Base-by-base conservation (phyloP, 2,797 vertebrate genomes). In the Sebastolobus alascanus region DNA sequence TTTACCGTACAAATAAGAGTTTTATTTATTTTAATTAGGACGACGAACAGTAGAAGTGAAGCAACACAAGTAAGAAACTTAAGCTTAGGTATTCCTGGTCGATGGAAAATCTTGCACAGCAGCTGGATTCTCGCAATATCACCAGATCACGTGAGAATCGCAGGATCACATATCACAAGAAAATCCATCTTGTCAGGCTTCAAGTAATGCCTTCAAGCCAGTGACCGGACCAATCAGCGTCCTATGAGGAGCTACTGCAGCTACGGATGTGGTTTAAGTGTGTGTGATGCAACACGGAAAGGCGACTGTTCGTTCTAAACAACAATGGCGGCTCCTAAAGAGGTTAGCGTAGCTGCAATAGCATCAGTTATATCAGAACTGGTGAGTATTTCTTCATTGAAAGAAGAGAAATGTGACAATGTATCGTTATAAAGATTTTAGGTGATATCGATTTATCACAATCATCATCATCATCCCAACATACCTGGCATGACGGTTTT, bases 401-500 rank as follows among this genome's bases (percentile, higher is more conserved):
- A 60, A 33, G 16, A 33, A 1, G 20, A 61, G 31, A 38, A 73
- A 71, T 20, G 20, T 67, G 18, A 31, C 31, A 55, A 1, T 16
- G 35, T 29, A 35, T n/a, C 18, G 11, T 22, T 1, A 29, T 55
- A 12, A 20, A 31, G 1, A 5, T 81, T 71, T 68, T 18, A 29
- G 20, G 11, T 13, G 38, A 16, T 54, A 16, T 25, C 8, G 1
- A 25, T 64, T 22, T 12, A 55, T 25, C 54, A 25, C 22, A n/a
- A 11, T 54, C 54, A 55, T 33, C 20, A 22, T 59, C 64, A 8
- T 40, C 33, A 27, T 73, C 29, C 4, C 27, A 69, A 50, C 2
- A 35, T 96, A 99, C 98, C 98, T 81, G 98, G 98, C 97, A 99
- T 98, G 91, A 99, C 92, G 73, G 96, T 97, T 88, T 96, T 98